Conservation (phyloP, 64 coral and sea anemone genomes). For the Orbicella faveolata region DNA sequence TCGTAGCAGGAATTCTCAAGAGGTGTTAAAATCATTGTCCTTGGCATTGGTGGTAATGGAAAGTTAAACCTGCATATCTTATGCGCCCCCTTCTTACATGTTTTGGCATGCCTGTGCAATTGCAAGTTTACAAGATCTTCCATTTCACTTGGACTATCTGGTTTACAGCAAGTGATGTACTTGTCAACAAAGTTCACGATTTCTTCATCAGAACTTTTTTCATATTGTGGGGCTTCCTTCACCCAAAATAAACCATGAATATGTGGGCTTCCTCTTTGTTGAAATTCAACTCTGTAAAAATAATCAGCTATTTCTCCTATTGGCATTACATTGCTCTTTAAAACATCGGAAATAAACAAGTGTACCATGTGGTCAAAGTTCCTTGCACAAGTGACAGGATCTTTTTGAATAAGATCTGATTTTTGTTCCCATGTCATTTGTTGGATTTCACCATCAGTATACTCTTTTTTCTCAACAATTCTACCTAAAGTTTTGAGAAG, state of each 20-base stretch:
- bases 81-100: conserved; percentile 8
- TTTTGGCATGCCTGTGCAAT: conserved; percentile 34
- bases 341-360: conserved; percentile 16
- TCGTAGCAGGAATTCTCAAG: conserved; percentile 1
- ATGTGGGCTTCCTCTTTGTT: conserved; percentile 39
- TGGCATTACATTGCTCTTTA: conserved; percentile 10
- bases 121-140: conserved; percentile 29
- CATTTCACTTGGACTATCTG: conserved; percentile 1
- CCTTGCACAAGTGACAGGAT: conserved; percentile 41
- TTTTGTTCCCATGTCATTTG: conserved; percentile 27
- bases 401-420: conserved; percentile 38
- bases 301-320: conserved; percentile 24
- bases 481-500: conserved; percentile 48
- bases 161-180: conserved; percentile 37
- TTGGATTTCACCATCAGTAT: conserved; percentile 7
- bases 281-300: conserved; percentile 32
- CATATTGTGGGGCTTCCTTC: conserved; percentile 23
- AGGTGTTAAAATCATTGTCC: conserved; percentile 27
- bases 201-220: conserved; percentile 31
- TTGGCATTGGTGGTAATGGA: conserved; percentile 45
- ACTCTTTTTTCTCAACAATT: conserved; percentile 44
- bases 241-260: conserved; percentile 42
- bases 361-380: conserved; percentile 48
- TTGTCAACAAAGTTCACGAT: conserved; percentile 44
- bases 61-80: conserved; percentile 51